Conservation (phyloP, 2,888 invertebrate species). For the Alcis repandata region DNA sequence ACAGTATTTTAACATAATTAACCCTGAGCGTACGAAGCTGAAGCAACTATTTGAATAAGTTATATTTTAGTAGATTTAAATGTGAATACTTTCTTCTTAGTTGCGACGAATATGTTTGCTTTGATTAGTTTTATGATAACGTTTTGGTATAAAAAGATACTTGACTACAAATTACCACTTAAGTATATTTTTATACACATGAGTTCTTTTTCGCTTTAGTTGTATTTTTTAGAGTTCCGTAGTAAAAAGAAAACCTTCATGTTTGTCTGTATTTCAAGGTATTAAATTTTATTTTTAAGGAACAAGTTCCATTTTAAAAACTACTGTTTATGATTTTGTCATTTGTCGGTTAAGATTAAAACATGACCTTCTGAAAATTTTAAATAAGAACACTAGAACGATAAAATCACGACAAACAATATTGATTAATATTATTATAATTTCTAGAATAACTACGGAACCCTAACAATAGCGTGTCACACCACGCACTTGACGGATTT, state of each 20-base stretch:
- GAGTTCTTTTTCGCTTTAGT: slow-evolving; percentile 9
- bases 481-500: no score
- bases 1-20: slow-evolving; percentile 10
- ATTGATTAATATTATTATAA: no score
- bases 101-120: slow-evolving; percentile 40
- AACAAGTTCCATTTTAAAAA: no score
- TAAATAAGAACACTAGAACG: no score
- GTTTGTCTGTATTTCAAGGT: background rate
- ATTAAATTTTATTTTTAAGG: no score
- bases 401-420: no score
- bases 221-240: background rate
- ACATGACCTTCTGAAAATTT: no score
- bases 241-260: no score
- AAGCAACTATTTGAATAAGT: background rate
- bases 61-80: slow-evolving; percentile 37
- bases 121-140: slow-evolving; percentile 29
- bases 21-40: slow-evolving; percentile 4
- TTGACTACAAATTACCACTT: slow-evolving; percentile 62
- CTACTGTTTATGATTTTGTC: no score
- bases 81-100: slow-evolving; percentile 53
- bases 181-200: slow-evolving; percentile 66
- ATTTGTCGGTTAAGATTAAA: no score
- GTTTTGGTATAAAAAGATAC: slow-evolving; percentile 63
- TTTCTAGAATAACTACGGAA: no score
- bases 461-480: no score